These are phyloP conservation scores for Steatocranus sp. DNA, from an alignment of 2,797 vertebrate genomes.

Conservation along the genomic window DNA sequence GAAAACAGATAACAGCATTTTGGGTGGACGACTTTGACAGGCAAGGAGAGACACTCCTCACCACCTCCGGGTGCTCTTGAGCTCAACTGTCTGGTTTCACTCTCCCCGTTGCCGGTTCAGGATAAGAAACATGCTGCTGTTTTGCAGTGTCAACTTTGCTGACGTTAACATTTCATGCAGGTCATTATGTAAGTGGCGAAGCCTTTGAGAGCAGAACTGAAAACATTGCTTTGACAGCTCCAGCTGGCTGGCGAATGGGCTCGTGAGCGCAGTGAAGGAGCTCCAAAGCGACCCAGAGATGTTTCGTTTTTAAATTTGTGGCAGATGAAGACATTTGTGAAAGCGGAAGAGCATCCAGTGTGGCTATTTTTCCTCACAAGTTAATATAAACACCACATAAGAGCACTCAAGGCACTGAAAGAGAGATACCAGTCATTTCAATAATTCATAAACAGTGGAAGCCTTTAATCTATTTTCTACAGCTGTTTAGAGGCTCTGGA, in stretches of 20 bases:
- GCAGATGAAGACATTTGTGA: not conserved
- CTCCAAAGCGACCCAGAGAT: not conserved
- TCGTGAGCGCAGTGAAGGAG: not conserved
- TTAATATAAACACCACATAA: not conserved
- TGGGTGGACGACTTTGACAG: not conserved
- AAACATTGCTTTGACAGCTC: constrained; percentile 48
- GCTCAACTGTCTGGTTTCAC: not conserved
- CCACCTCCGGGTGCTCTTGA: not conserved
- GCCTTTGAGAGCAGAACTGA: constrained; percentile 18
- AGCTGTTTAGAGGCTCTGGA: not conserved
- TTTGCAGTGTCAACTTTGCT: constrained; percentile 34
- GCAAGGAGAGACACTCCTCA: not conserved
- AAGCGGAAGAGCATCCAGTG: not conserved
- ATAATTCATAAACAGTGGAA: not conserved
- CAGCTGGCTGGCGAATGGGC: constrained; percentile 11
- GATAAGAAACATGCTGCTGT: not conserved
- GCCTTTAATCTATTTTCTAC: not conserved
- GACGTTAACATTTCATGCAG: constrained; percentile 58
- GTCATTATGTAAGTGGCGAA: constrained; percentile 44
- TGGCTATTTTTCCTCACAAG: not conserved
- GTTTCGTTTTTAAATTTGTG: not conserved
- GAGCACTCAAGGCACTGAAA: not conserved
- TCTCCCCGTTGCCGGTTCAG: not conserved
- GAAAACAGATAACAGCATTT: not conserved
- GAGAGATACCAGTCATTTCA: not conserved